Conservation (phyloP, 2,797 vertebrate genomes). For the Gambusia yucatana region DNA sequence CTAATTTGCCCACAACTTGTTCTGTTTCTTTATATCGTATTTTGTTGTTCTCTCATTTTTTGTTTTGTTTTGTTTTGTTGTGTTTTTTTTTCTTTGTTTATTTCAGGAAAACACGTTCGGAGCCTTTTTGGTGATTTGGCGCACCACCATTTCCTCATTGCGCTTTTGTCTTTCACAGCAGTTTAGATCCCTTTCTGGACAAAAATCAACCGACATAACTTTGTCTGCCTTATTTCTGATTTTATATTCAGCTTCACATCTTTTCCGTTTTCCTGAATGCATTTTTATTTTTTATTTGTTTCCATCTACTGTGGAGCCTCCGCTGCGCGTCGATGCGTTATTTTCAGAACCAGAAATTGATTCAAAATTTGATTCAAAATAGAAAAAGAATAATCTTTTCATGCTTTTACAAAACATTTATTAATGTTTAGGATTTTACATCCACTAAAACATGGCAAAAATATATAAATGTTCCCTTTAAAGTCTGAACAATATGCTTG, state of each 20-base stretch:
- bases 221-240: not conserved
- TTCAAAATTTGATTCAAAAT: not conserved
- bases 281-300: conserved; percentile 9
- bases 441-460: not conserved
- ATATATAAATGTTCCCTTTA: not conserved
- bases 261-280: not conserved
- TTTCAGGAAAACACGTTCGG: not conserved
- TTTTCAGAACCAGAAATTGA: not conserved
- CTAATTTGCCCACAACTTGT: not conserved
- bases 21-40: not conserved
- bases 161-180: not conserved
- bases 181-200: not conserved
- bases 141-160: not conserved
- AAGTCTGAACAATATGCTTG: not conserved
- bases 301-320: conserved; percentile 10
- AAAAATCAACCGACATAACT: not conserved
- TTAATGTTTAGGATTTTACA: not conserved
- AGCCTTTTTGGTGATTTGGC: not conserved
- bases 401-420: not conserved
- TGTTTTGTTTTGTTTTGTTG: not conserved
- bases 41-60: not conserved
- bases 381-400: not conserved
- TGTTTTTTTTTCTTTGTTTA: not conserved
- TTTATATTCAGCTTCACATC: not conserved
- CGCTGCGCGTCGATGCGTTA: not conserved